phyloP scores from a whole-genome alignment of 2,113 vertebrate genomes.

The Emydura subglobosa region DNA sequence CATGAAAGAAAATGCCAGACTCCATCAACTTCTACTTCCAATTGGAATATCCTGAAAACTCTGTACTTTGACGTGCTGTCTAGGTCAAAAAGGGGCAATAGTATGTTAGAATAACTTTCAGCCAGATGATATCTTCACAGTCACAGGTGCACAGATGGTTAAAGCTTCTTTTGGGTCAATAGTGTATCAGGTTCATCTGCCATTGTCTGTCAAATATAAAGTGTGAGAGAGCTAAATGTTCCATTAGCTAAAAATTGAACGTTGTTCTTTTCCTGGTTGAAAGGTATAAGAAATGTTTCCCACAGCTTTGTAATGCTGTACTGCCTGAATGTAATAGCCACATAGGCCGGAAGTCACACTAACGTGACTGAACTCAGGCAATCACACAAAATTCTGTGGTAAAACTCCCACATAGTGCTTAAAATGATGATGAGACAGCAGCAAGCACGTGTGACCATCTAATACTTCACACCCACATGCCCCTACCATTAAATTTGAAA shows the following conservation, averaged over 20 bases:
- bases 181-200: neutral
- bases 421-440: neutral
- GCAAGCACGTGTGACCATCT: neutral
- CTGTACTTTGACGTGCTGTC: neutral
- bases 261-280: neutral
- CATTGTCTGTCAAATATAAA: neutral
- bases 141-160: neutral
- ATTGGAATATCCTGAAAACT: neutral
- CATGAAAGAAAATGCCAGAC: neutral
- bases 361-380: fast-evolving
- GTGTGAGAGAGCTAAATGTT: neutral
- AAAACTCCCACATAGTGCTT: fast-evolving
- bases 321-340: neutral
- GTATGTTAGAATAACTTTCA: neutral
- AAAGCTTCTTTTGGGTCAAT: neutral
- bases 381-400: neutral
- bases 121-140: neutral
- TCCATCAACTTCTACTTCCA: neutral
- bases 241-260: conserved; percentile 37
- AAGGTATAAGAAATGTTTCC: fast-evolving
- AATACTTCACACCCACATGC: neutral
- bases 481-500: fast-evolving
- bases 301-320: fast-evolving
- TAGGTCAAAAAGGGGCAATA: neutral
- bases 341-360: neutral